phyloP scores from a whole-genome alignment of 2,888 invertebrate genomes.

The Phoronis australis region DNA sequence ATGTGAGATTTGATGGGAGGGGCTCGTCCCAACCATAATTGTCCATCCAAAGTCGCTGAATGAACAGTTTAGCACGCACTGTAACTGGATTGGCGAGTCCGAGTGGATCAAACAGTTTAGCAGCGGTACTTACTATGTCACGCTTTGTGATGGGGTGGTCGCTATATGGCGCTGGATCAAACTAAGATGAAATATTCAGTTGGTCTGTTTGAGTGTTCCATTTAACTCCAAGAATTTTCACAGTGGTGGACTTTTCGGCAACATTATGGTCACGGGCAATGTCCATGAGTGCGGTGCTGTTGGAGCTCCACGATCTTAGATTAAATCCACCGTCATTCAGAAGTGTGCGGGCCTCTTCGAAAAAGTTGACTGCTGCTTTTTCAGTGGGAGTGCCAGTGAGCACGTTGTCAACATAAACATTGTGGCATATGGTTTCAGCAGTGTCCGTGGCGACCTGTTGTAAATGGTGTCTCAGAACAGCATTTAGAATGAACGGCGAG shows the following conservation, averaged over 20 bases:
- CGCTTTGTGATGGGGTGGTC: slow-evolving; percentile 3
- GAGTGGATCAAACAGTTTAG: slow-evolving; percentile 8
- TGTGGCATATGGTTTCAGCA: neutral
- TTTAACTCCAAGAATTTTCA: slow-evolving; percentile 4
- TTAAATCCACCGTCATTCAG: slow-evolving; percentile 9
- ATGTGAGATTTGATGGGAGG: too few relatives aligned
- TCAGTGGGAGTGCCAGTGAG: slow-evolving; percentile 9
- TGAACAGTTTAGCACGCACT: too few relatives aligned
- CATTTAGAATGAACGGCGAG: slow-evolving; percentile 13
- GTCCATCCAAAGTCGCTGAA: too few relatives aligned
- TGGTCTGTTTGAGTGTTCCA: slow-evolving; percentile 6
- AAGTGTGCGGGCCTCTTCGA: slow-evolving; percentile 3
- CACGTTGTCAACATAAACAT: slow-evolving; percentile 15
- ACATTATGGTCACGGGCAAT: slow-evolving; percentile 2
- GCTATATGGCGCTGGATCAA: too few relatives aligned
- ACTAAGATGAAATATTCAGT: too few relatives aligned
- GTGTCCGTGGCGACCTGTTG: neutral
- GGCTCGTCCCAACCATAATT: too few relatives aligned
- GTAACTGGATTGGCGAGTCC: too few relatives aligned
- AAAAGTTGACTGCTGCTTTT: slow-evolving; percentile 2
- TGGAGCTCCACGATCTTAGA: slow-evolving; percentile 11
- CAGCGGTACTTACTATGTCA: slow-evolving; percentile 3
- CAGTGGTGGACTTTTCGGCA: neutral
- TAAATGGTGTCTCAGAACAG: slow-evolving; percentile 13
- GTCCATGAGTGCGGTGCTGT: neutral